Percentiles rank a stretch among this genome's conserved stretches.
phyloP scores from a whole-genome alignment of 1,140 invertebrate genomes.

The Oreohelix idahoensis region DNA sequence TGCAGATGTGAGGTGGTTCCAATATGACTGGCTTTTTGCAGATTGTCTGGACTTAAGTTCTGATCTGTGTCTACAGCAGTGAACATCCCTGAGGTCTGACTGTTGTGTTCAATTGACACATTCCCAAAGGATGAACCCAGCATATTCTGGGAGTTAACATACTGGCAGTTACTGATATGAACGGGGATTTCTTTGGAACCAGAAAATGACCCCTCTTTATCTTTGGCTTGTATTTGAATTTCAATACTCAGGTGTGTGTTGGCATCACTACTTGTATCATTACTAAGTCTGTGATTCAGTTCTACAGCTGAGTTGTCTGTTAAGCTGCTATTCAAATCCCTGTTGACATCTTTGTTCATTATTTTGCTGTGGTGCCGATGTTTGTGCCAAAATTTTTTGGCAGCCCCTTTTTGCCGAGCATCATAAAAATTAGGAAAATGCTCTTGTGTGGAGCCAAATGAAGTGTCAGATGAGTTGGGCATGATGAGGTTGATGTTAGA shows the following conservation, averaged over 20 bases:
- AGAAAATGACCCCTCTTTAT: slow-evolving; percentile 28
- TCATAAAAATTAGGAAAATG: slow-evolving; percentile 85
- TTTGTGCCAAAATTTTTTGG: slow-evolving; percentile 92
- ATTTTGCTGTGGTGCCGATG: slow-evolving; percentile 81
- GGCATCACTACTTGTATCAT: slow-evolving; percentile 60
- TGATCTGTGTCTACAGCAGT: background rate
- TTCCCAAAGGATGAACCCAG: slow-evolving; percentile 34
- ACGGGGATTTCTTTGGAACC: slow-evolving; percentile 32
- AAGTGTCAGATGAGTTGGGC: slow-evolving; percentile 64
- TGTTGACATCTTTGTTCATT: slow-evolving; percentile 66
- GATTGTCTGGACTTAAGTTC: background rate
- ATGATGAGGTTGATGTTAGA: slow-evolving; percentile 64
- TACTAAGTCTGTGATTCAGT: slow-evolving; percentile 48
- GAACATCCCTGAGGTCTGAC: background rate
- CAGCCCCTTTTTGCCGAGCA: slow-evolving; percentile 91
- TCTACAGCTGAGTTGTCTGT: slow-evolving; percentile 62
- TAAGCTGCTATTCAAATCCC: slow-evolving; percentile 63
- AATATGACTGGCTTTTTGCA: slow-evolving; percentile 5
- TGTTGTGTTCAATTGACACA: slow-evolving; percentile 27
- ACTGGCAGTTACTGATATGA: slow-evolving; percentile 21
- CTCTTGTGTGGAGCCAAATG: slow-evolving; percentile 76
- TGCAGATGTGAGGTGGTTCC: slow-evolving; percentile 54
- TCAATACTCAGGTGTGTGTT: slow-evolving; percentile 66
- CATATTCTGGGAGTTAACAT: slow-evolving; percentile 19
- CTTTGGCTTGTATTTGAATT: slow-evolving; percentile 58